Base-by-base conservation (phyloP, 1,140 invertebrate genomes). In the Hestina assimilis region DNA sequence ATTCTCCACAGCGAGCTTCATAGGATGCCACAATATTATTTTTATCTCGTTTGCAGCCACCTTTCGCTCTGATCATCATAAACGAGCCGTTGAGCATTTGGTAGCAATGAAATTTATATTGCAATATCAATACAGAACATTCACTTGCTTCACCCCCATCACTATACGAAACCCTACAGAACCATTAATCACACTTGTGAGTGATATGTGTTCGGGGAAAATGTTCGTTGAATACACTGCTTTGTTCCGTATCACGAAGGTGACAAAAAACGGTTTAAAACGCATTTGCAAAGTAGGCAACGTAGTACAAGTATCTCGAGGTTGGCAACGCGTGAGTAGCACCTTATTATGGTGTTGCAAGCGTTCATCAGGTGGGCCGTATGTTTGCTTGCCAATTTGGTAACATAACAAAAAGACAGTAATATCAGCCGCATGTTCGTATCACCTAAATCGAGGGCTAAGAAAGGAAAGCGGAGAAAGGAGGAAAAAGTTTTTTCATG, bases 161-260 rank as follows among this genome's bases (percentile, higher is more conserved):
- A 67, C 48, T 53, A 21, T 41, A 62, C 66, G 69, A 67, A 62
- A 61, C 52, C 66, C 69, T 62, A 65, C 48, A 50, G 40, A 62
- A 52, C 63, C 65, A 65, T 75, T 72, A 71, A 64, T 72, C 63
- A 71, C 72, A 63, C 59, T 64, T 69, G 63, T 59, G 66, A 51
- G 56, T 63, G 60, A 75, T 69, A 63, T 71, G 58, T 60, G 43
- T 60, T 47, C 43, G 35, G 26, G 15, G 50, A 46, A 48, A 26
- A 21, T 35, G 33, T 29, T 47, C 42, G 31, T 26, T 1, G 11
- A 35, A 35, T 2, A 35, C n/a, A n/a, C n/a, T n/a, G n/a, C n/a
- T 35, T 1, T 35, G 1, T 35, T 35, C 11, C 26, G n/a, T n/a
- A n/a, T 28, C 8, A 28, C 1, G 1, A 28, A 35, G 6, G 1